Base-by-base conservation (phyloP, 1,140 invertebrate species). In the Eriocheir sinensis region DNA sequence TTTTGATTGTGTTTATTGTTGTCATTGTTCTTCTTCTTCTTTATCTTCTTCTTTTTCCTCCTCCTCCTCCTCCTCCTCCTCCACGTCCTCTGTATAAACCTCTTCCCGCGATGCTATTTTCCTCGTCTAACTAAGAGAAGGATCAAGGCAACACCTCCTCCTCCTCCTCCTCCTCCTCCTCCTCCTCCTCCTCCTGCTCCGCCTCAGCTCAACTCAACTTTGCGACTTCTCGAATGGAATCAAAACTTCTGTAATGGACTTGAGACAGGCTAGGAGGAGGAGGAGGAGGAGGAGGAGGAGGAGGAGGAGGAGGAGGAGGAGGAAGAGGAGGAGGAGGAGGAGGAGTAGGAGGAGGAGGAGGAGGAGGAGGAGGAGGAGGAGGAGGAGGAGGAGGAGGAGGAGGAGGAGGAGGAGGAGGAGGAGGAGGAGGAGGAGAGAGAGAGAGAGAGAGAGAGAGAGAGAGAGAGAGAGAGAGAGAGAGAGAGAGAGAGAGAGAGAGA, bases 231-330 rank as follows among this genome's bases (percentile, higher is more conserved):
- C 60, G 60, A 72, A 72, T 72, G 60, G 60, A 72, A 72, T 72
- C 60, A 72, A 72, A 72, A 72, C 60, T 72, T 72, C 60, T 72
- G 60, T 72, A 72, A 72, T 72, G 60, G 60, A 72, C 60, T 72
- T 72, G 9, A 72, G 60, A 72, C 60, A 72, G 60, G 60, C 27
- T 21, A n/a, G n/a, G 60, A n/a, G 48, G 48, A 53, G 48, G 48
- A 53, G 2, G 48, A 53, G 48, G 48, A 53, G 48, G 48, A 53
- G 48, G 48, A 53, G 48, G 48, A 53, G 48, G 48, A 53, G 48
- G 48, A 53, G n/a, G 27, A 72, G 27, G 60, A 72, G 60, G 60
- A 72, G 60, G 60, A 72, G 60, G 60, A 72, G 60, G 60, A 72
- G 60, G 60, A 72, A n/a, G 60, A 72, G 60, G 60, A 53, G 9